Conservation (phyloP, 2,113 vertebrate species). For the Lampris megalopsis region DNA sequence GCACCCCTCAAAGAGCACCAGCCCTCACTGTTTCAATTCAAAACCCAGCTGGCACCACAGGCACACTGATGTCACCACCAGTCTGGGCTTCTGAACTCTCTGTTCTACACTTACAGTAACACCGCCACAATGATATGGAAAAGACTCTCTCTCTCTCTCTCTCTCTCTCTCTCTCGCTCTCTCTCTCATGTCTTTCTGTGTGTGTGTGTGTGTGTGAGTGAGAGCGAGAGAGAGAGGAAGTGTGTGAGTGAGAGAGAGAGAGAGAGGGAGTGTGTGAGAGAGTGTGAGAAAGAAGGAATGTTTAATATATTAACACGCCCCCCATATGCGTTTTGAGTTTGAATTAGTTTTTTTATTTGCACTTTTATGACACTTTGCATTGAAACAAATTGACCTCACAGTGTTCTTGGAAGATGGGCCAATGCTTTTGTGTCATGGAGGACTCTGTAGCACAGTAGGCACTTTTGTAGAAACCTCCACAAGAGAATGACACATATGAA, state of each 20-base stretch:
- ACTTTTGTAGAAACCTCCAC: conserved; percentile 38
- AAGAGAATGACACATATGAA: conserved; percentile 60
- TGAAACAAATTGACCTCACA: conserved; percentile 9
- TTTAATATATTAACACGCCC: conserved; percentile 24
- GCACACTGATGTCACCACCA: conserved; percentile 65
- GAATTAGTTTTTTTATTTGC: not conserved
- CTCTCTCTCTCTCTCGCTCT: not conserved
- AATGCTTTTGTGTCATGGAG: conserved; percentile 35
- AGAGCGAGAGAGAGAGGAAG: conserved; percentile 20
- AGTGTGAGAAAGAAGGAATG: conserved; percentile 15
- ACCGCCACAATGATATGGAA: conserved; percentile 29
- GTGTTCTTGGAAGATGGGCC: conserved; percentile 13
- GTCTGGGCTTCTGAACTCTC: conserved; percentile 41
- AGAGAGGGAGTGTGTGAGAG: not conserved
- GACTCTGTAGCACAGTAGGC: conserved; percentile 32
- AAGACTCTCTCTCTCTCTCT: not conserved
- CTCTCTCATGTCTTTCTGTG: not conserved
- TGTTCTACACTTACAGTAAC: conserved; percentile 39
- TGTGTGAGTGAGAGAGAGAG: not conserved
- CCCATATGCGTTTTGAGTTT: conserved; percentile 29
- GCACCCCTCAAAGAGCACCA: conserved; percentile 58
- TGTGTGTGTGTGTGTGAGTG: not conserved
- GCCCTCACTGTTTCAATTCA: conserved; percentile 42
- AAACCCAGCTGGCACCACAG: conserved; percentile 64
- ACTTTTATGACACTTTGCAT: conserved; percentile 32